Evolutionary conservation across 2,113 vertebrate genomes (phyloP), one percentile per base, ranked within the genome.

Genomic region (Nothoprocta pentlandii): DNA sequence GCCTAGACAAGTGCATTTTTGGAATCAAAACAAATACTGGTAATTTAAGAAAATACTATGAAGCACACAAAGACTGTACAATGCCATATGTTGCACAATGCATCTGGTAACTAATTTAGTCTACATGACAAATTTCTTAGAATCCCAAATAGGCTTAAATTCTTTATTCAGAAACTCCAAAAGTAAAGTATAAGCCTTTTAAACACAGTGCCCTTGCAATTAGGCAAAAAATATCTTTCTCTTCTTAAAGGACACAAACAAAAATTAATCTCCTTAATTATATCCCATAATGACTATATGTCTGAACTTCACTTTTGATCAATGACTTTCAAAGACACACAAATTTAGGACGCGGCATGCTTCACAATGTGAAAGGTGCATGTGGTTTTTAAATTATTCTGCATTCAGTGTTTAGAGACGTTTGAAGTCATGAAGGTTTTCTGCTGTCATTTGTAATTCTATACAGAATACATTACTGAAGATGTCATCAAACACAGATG

Each of bases 21-120:
- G 90, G 95, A 96, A 95, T 89, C 83, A 95, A 87, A 97, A 95
- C 90, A 95, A 96, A 95, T 90, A 86, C 73, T 81, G 44, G 70
- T 63, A 95, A 96, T 95, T 95, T 93, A 95, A 94, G 96, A 76
- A 95, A 92, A 92, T 87, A 95, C 93, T 93, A 66, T 54, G 88
- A 95, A 93, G 92, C 93, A 93, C 77, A 79, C 73, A 90, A 90
- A 96, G 69, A 84, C 92, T 69, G 80, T 81, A 89, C 92, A 90
- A 93, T 82, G 89, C 90, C 92, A 89, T 95, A 93, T 95, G 94
- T 73, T 95, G 83, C 88, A 92, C 90, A 93, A 93, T 85, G 78
- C 77, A 93, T 81, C 61, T 56, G 56, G 80, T 85, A 94, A 94
- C 92, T 77, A 92, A 77, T 76, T 85, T 84, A 92, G 90, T 64